phyloP scores from a whole-genome alignment of 2,113 vertebrate species.

The Camelus dromedarius region DNA sequence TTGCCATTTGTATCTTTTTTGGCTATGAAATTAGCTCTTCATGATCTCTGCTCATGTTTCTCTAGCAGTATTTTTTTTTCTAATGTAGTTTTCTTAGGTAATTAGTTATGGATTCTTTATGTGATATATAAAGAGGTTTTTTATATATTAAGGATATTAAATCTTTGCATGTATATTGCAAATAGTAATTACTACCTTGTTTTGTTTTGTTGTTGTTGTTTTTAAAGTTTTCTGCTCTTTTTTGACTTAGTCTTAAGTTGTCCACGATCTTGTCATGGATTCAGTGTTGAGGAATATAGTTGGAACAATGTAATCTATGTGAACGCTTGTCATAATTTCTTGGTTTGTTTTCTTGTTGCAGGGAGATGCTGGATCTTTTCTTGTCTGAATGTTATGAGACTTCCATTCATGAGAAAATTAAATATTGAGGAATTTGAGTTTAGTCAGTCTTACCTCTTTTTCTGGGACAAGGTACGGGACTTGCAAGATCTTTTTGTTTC shows the following conservation, averaged over 20 bases:
- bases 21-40: not conserved
- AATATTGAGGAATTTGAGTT: constrained; percentile 99
- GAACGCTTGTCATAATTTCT: constrained; percentile 45
- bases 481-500: constrained; percentile 45
- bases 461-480: constrained; percentile 97
- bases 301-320: not conserved
- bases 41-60: constrained; percentile 37
- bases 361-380: constrained; percentile 99
- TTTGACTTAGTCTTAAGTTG: constrained; percentile 54
- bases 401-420: constrained; percentile 99
- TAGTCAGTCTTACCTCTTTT: constrained; percentile 98
- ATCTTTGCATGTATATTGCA: not conserved
- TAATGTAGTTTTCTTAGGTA: constrained; percentile 12
- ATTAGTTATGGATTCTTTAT: constrained; percentile 37
- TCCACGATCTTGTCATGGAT: not conserved
- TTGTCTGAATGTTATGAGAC: constrained; percentile 98
- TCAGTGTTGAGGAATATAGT: constrained; percentile 4
- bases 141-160: constrained; percentile 15
- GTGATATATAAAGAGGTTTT: not conserved
- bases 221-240: constrained; percentile 49
- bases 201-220: constrained; percentile 10
- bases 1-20: constrained; percentile 54
- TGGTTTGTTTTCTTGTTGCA: constrained; percentile 84
- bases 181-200: not conserved
- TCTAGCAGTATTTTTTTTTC: constrained; percentile 43